Conservation (phyloP, 2,888 invertebrate genomes). For the Conchocele bisecta region DNA sequence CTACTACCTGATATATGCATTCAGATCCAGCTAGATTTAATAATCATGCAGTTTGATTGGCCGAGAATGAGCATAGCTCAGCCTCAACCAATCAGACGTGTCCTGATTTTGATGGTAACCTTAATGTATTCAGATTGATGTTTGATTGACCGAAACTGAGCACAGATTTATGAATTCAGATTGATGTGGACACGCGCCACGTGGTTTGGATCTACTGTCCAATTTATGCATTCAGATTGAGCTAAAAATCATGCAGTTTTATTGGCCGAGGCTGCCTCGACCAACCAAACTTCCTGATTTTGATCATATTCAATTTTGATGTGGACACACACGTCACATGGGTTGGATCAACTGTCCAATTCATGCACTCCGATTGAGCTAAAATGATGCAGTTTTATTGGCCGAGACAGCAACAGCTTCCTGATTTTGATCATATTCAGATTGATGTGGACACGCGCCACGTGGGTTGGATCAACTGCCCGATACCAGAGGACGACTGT, state of each 20-base stretch:
- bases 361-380: background rate
- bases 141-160: background rate
- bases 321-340: background rate
- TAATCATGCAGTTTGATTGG: too few relatives aligned
- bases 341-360: background rate
- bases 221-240: too few relatives aligned
- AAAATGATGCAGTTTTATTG: background rate
- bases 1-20: too few relatives aligned
- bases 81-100: too few relatives aligned
- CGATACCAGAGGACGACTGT: constrained; percentile 86
- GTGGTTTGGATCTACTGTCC: too few relatives aligned
- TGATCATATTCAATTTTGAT: background rate
- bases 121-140: background rate
- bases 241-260: too few relatives aligned
- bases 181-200: constrained; percentile 96
- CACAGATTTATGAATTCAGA: constrained; percentile 84
- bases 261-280: too few relatives aligned
- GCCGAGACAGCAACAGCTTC: background rate
- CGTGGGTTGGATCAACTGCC: constrained; percentile 95
- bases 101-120: background rate
- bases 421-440: too few relatives aligned
- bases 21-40: too few relatives aligned
- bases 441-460: constrained; percentile 93
- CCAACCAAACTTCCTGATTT: too few relatives aligned
- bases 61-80: too few relatives aligned